Conservation (phyloP, 2,113 vertebrate species). For the Pyxicephalus adspersus region DNA sequence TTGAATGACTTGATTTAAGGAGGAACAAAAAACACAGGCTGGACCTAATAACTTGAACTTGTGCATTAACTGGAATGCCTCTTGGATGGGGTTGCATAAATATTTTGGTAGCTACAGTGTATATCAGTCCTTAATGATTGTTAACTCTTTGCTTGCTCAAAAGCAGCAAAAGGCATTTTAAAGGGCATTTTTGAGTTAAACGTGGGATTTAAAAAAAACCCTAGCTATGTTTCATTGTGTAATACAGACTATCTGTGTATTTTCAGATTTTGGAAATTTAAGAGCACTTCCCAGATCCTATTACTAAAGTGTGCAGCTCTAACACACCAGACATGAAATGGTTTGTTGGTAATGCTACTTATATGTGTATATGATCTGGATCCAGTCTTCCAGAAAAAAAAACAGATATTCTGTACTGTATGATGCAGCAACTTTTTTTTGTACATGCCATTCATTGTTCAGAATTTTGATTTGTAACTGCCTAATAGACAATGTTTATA, state of each 20-base stretch:
- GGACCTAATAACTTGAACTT: conserved; percentile 63
- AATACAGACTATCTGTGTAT: conserved; percentile 23
- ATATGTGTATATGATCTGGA: conserved; percentile 4
- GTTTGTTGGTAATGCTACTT: conserved; percentile 1
- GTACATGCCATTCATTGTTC: conserved; percentile 59
- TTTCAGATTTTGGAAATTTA: conserved; percentile 20
- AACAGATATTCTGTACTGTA: not conserved
- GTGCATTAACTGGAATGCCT: conserved; percentile 52
- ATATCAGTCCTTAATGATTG: conserved; percentile 6
- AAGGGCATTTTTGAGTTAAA: conserved; percentile 43
- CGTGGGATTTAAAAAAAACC: not conserved
- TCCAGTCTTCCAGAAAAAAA: not conserved
- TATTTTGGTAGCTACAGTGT: conserved; percentile 11
- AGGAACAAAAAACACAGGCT: conserved; percentile 65
- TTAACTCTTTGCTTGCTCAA: conserved; percentile 49
- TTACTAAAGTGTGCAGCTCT: conserved; percentile 10
- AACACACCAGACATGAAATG: not conserved
- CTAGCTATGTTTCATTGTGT: conserved; percentile 3
- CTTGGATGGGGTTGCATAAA: conserved; percentile 20
- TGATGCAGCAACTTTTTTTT: not conserved
- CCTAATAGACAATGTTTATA: conserved; percentile 81
- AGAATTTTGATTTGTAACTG: conserved; percentile 55
- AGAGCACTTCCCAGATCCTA: not conserved
- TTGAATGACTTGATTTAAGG: conserved; percentile 66
- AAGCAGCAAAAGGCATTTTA: conserved; percentile 43